phyloP scores from a whole-genome alignment of 1,140 invertebrate species.

The Plectrocnemia conspersa region DNA sequence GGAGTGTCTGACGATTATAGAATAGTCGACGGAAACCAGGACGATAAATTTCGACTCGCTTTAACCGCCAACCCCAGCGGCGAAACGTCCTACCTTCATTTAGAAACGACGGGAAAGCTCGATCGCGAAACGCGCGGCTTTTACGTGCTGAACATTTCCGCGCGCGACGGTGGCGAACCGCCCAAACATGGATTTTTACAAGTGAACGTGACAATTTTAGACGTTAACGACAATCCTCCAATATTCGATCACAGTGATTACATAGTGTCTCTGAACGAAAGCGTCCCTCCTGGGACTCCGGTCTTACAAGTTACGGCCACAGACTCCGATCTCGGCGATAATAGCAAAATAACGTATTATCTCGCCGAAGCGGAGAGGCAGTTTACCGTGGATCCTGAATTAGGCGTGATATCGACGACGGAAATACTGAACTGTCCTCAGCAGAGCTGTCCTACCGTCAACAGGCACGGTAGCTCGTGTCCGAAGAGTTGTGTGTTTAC shows the following conservation, averaged over 20 bases:
- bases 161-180: slow-evolving; percentile 77
- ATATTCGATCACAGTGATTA: slow-evolving; percentile 92
- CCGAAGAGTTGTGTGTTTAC: slow-evolving; percentile 91
- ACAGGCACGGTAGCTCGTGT: slow-evolving; percentile 57
- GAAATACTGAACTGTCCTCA: slow-evolving; percentile 76
- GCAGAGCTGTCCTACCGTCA: slow-evolving; percentile 55
- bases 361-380: slow-evolving; percentile 77
- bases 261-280: slow-evolving; percentile 87
- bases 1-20: slow-evolving; percentile 81
- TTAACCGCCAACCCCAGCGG: slow-evolving; percentile 84
- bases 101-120: slow-evolving; percentile 84
- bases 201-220: slow-evolving; percentile 86
- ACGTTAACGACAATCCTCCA: slow-evolving; percentile 93
- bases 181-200: slow-evolving; percentile 76
- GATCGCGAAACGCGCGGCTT: slow-evolving; percentile 80
- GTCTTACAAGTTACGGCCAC: slow-evolving; percentile 87
- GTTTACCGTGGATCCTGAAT: slow-evolving; percentile 84
- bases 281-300: slow-evolving; percentile 76
- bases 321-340: slow-evolving; percentile 87
- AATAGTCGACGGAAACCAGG: slow-evolving; percentile 82
- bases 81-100: slow-evolving; percentile 81
- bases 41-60: slow-evolving; percentile 79
- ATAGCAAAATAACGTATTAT: slow-evolving; percentile 88
- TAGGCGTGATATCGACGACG: slow-evolving; percentile 76
- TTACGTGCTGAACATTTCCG: slow-evolving; percentile 86